Evolutionary conservation across 2,113 vertebrate species (phyloP).

Genomic region (Lepisosteus oculatus): DNA sequence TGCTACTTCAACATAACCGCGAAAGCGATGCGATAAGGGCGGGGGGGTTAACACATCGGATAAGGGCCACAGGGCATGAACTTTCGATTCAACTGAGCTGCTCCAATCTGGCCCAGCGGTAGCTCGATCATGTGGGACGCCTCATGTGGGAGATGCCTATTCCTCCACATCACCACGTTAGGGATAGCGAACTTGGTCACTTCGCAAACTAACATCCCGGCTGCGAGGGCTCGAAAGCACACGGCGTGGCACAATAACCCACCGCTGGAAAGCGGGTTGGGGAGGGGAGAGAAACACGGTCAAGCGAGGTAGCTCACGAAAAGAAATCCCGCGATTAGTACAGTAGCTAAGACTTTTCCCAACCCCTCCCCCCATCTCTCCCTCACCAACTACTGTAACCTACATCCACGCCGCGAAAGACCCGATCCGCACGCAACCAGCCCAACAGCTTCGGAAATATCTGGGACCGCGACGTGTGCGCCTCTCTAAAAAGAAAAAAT

Average conservation of each 20-base stretch:
- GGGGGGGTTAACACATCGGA: too few species aligned
- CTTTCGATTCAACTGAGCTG: too few species aligned
- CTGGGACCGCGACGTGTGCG: not conserved
- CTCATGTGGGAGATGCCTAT: too few species aligned
- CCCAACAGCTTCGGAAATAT: not conserved
- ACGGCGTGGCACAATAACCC: not conserved
- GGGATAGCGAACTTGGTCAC: not conserved
- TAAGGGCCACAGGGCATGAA: too few species aligned
- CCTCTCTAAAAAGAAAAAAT: too few species aligned
- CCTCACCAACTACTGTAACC: slow-evolving; percentile 3
- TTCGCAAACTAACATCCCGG: not conserved
- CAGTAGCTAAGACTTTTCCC: slow-evolving; percentile 5
- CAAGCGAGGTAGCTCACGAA: not conserved
- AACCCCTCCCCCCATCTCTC: not conserved
- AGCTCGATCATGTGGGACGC: too few species aligned
- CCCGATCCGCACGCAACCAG: not conserved
- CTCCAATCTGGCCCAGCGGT: too few species aligned
- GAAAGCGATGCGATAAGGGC: too few species aligned
- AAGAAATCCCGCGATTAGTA: slow-evolving; percentile 2
- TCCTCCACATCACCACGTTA: not conserved
- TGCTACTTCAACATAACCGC: too few species aligned
- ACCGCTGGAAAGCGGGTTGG: not conserved
- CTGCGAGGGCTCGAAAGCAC: not conserved
- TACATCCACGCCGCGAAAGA: not conserved
- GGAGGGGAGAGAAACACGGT: too few species aligned